Evolutionary conservation across 2,113 vertebrate genomes (phyloP).

Genomic region (Calyptomena viridis): DNA sequence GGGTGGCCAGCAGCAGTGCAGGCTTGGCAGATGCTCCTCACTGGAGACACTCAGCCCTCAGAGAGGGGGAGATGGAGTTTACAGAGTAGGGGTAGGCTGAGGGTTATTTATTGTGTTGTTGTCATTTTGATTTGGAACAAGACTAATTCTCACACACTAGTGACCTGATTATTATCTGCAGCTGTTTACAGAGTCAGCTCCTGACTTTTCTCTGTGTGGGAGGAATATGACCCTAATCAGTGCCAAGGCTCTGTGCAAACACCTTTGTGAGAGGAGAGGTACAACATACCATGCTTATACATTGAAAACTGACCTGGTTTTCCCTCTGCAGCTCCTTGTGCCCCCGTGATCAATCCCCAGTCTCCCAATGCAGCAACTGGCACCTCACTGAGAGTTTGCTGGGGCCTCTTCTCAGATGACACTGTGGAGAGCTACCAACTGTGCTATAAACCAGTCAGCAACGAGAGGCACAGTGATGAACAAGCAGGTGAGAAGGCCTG

Average conservation of each 20-base stretch:
- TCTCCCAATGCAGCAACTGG: slow-evolving; percentile 84
- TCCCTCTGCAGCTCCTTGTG: slow-evolving; percentile 83
- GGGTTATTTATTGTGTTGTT: not conserved
- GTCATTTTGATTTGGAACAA: not conserved
- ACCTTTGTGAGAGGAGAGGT: not conserved
- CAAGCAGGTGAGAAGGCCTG: slow-evolving; percentile 73
- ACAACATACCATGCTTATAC: not conserved
- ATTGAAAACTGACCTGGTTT: not conserved
- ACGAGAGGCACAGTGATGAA: slow-evolving; percentile 52
- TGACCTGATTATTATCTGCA: not conserved
- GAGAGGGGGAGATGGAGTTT: not conserved
- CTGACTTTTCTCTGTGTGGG: not conserved
- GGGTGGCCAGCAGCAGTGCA: not conserved
- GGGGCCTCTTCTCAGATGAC: slow-evolving; percentile 92
- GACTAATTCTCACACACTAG: not conserved
- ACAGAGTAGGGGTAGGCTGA: not conserved
- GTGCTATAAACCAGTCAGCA: slow-evolving; percentile 81
- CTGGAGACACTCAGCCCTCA: not conserved
- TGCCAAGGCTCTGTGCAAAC: not conserved
- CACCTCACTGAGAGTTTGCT: slow-evolving; percentile 87
- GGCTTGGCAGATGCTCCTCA: not conserved
- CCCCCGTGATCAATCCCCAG: slow-evolving; percentile 93
- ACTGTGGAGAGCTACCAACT: slow-evolving; percentile 89
- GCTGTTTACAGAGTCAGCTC: not conserved
- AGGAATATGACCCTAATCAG: not conserved